These are phyloP conservation scores for Goniozus legneri DNA, from an alignment of 1,140 invertebrate species.

Conservation along the genomic window DNA sequence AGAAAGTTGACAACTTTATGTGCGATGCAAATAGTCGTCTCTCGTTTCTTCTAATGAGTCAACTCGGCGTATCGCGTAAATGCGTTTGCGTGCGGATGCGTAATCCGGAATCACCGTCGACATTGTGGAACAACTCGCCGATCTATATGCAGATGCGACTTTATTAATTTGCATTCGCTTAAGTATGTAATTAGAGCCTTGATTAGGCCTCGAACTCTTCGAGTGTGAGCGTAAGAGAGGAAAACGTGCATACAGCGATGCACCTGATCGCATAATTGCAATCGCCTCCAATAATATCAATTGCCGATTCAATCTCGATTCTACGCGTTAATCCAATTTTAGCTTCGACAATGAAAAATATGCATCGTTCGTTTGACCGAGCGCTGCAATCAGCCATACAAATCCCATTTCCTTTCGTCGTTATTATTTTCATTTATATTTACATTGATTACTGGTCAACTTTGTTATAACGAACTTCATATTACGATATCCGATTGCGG, in stretches of 20 bases:
- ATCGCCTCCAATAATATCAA: neutral
- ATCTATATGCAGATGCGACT: constrained; percentile 25
- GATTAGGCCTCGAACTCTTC: constrained; percentile 9
- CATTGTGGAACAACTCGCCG: constrained; percentile 12
- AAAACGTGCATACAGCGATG: neutral
- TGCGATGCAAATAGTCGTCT: too few relatives aligned
- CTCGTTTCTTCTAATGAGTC: too few relatives aligned
- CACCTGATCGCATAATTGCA: neutral
- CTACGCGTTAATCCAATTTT: neutral
- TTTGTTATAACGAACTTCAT: too few relatives aligned
- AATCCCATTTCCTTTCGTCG: too few relatives aligned
- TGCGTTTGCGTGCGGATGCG: too few relatives aligned
- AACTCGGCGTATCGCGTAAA: too few relatives aligned
- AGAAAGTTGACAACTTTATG: too few relatives aligned
- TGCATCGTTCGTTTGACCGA: constrained; percentile 1
- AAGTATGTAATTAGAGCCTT: constrained; percentile 25
- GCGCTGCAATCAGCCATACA: constrained; percentile 8
- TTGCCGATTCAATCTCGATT: neutral
- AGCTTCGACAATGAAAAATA: neutral
- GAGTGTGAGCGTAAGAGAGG: neutral
- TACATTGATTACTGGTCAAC: too few relatives aligned
- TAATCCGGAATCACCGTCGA: too few relatives aligned
- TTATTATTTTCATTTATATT: too few relatives aligned
- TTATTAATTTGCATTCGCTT: constrained; percentile 22
- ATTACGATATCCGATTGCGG: too few relatives aligned